Percentiles rank a stretch among this genome's conserved stretches.
Conservation (phyloP, 2,797 vertebrate genomes). For the Chiroxiphia lanceolata region DNA sequence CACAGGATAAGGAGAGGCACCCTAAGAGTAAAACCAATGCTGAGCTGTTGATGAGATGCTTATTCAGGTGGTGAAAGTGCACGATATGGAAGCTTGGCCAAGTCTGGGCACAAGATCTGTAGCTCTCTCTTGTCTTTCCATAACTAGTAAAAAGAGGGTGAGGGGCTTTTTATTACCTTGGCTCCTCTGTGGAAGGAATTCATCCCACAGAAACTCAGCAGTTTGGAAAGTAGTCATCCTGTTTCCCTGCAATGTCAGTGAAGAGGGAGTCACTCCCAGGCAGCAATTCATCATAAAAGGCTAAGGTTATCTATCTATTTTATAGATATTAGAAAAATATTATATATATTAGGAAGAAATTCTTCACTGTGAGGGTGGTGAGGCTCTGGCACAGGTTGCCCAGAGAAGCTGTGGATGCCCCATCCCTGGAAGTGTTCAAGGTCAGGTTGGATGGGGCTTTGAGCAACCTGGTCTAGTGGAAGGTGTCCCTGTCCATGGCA, state of each 20-base stretch:
- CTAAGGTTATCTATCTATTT: neutral
- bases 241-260: neutral
- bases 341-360: neutral
- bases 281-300: neutral
- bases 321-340: neutral
- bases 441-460: neutral
- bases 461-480: neutral
- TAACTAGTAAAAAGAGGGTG: neutral
- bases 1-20: neutral
- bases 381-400: neutral
- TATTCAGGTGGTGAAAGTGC: neutral
- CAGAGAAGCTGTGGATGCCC: neutral
- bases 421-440: neutral
- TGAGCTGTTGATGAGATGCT: neutral
- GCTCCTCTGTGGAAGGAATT: neutral
- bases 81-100: fast-evolving
- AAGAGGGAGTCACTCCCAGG: neutral
- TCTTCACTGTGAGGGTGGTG: neutral
- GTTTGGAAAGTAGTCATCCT: neutral
- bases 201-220: neutral
- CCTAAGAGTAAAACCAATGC: neutral
- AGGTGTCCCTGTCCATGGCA: neutral
- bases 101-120: neutral
- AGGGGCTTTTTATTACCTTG: neutral
- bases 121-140: neutral